Evolutionary conservation across 1,140 invertebrate species (phyloP), one percentile per base, ranked within the genome.

Genomic region (Sweltsa coloradensis): DNA sequence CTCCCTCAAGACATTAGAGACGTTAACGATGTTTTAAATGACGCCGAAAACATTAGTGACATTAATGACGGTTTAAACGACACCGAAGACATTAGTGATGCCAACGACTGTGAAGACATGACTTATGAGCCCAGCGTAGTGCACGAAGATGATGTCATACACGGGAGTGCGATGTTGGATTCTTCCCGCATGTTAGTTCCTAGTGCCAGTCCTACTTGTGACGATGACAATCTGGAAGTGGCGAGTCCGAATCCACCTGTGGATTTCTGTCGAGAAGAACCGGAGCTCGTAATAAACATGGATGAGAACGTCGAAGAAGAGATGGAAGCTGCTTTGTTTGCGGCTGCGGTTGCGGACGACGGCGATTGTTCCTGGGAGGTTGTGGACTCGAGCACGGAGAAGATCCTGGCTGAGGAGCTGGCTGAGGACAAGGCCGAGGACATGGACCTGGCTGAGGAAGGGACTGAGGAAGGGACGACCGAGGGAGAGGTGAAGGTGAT

Each of bases 351-450:
- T 5, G 21, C n/a, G 18, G 19, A 11, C 5, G 23, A 6, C 21
- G 41, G 45, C 25, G 60, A 62, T 51, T 66, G 66, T 45, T 62
- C 60, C 26, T 69, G 67, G 67, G 59, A 65, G 53, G 62, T 63
- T 19, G 67, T 67, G 7, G 67, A 66, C 51, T 66, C 64, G 1
- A 65, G 62, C 40, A 65, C 66, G n/a, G 66, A 69, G 47, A 66
- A 67, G 51, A 52, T 67, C 41, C 50, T 67, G 16, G 60, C 62
- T 49, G 60, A 53, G 66, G 34, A n/a, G n/a, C n/a, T n/a, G n/a
- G n/a, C n/a, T n/a, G n/a, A n/a, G n/a, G n/a, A n/a, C n/a, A n/a
- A n/a, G n/a, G n/a, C n/a, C n/a, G n/a, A n/a, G n/a, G n/a, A n/a
- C n/a, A n/a, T n/a, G n/a, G n/a, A n/a, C n/a, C 57, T 63, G 46